Evolutionary conservation across 1,140 invertebrate genomes (phyloP).

Genomic region (Aphaenogaster floridana): DNA sequence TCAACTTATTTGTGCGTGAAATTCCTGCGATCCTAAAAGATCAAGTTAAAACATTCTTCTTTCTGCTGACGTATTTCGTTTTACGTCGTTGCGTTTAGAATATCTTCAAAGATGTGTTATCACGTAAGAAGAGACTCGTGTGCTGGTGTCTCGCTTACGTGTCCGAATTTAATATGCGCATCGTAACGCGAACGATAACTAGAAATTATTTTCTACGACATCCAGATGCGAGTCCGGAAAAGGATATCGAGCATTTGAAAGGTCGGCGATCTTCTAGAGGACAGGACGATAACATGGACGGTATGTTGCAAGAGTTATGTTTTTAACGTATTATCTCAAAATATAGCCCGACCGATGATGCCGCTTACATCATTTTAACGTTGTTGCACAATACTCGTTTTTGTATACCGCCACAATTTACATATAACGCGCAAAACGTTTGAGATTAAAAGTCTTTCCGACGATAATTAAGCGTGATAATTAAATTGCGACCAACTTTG

Average conservation of each 20-base stretch:
- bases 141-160: neutral
- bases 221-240: neutral
- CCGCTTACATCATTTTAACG: conserved; percentile 6
- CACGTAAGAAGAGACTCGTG: neutral
- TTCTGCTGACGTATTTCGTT: neutral
- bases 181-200: neutral
- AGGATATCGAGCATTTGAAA: neutral
- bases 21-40: neutral
- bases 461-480: conserved; percentile 16
- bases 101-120: neutral
- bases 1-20: neutral
- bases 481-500: conserved; percentile 20
- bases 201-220: neutral
- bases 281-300: neutral
- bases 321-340: neutral
- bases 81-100: neutral
- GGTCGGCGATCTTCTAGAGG: neutral
- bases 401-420: neutral
- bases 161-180: neutral
- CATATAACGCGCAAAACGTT: neutral
- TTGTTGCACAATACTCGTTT: neutral
- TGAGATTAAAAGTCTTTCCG: neutral
- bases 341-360: neutral
- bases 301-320: neutral
- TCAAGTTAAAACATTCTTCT: neutral